Evolutionary conservation across 2,888 invertebrate genomes (phyloP).

Genomic region (Phlogophora meticulosa): DNA sequence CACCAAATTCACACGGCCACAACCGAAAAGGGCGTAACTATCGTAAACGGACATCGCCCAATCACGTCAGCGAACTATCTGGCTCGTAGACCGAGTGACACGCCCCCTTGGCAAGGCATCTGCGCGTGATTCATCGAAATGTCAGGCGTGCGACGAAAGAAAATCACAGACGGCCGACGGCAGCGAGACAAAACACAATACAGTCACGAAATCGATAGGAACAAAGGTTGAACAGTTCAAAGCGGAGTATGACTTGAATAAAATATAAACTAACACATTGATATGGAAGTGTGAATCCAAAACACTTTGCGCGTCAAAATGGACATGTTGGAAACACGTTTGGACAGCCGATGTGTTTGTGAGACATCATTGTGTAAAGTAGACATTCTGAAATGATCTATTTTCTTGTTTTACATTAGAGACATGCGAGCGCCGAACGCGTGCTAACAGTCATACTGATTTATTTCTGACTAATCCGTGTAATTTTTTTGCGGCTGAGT

Average conservation of each 20-base stretch:
- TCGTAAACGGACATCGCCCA: slow-evolving; percentile 59
- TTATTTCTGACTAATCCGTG: slow-evolving; percentile 63
- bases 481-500: slow-evolving; percentile 47
- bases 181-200: slow-evolving; percentile 32
- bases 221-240: slow-evolving; percentile 14
- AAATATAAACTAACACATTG: not conserved
- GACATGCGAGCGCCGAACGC: slow-evolving; percentile 36
- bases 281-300: slow-evolving; percentile 1
- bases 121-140: slow-evolving; percentile 72
- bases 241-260: not conserved
- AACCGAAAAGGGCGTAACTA: slow-evolving; percentile 69
- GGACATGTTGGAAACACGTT: not conserved
- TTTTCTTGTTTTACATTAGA: slow-evolving; percentile 28
- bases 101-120: slow-evolving; percentile 72
- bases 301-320: not conserved
- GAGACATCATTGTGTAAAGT: slow-evolving; percentile 10
- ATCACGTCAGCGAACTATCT: slow-evolving; percentile 57
- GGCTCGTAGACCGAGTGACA: slow-evolving; percentile 62
- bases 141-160: slow-evolving; percentile 61
- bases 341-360: not conserved
- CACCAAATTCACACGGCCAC: slow-evolving; percentile 17
- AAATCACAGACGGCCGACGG: slow-evolving; percentile 43
- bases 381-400: slow-evolving; percentile 44
- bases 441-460: slow-evolving; percentile 49
- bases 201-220: slow-evolving; percentile 19